Conservation (phyloP, 2,888 invertebrate species). For the Parascotia fuliginaria region DNA sequence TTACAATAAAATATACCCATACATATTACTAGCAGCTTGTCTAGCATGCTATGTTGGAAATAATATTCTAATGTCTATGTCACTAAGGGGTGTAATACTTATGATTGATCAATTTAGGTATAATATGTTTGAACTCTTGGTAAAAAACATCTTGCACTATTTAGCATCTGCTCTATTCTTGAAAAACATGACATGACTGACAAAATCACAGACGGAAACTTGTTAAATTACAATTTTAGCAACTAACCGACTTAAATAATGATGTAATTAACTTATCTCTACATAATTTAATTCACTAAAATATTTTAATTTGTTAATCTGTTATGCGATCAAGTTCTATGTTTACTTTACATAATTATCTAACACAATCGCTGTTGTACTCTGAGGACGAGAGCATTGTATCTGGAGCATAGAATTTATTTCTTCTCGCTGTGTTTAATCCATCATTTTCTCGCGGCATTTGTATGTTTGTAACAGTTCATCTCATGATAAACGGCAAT, state of each 20-base stretch:
- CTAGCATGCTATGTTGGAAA: too few relatives aligned
- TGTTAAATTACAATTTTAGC: too few relatives aligned
- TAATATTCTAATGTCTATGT: too few relatives aligned
- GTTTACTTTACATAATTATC: slow-evolving; percentile 23
- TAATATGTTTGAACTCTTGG: too few relatives aligned
- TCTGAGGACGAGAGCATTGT: slow-evolving; percentile 3
- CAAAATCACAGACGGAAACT: too few relatives aligned
- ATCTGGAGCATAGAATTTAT: slow-evolving; percentile 58
- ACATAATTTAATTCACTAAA: background rate
- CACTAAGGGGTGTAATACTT: too few relatives aligned
- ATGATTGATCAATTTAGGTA: too few relatives aligned
- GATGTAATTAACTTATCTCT: background rate
- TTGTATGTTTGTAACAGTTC: slow-evolving; percentile 81
- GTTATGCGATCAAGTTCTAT: background rate
- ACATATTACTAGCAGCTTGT: too few relatives aligned
- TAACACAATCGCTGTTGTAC: slow-evolving; percentile 31
- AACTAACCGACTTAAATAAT: background rate
- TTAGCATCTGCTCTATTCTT: too few relatives aligned
- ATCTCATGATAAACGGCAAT: slow-evolving; percentile 84
- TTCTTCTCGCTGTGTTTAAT: slow-evolving; percentile 65
- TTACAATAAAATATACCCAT: too few relatives aligned
- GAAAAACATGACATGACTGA: too few relatives aligned
- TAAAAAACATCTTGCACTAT: too few relatives aligned
- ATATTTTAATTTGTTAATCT: background rate
- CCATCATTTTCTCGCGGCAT: slow-evolving; percentile 69